These are phyloP conservation scores for Gallinago jamesoni DNA, from an alignment of 2,113 vertebrate genomes.

Conservation along the genomic window DNA sequence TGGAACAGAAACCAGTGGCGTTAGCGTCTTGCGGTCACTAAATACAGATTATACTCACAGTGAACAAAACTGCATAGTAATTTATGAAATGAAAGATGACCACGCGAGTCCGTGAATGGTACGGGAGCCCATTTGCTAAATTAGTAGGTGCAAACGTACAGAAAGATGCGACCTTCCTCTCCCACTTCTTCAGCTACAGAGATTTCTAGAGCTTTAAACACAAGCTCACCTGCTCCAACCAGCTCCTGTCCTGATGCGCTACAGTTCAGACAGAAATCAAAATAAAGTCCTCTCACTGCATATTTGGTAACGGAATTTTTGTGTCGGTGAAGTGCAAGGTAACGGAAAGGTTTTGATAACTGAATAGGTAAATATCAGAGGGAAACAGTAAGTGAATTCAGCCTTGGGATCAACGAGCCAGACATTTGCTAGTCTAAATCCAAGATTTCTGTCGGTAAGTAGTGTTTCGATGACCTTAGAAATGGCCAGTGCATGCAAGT, in stretches of 20 bases:
- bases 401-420: not conserved
- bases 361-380: not conserved
- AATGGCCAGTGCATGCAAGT: not conserved
- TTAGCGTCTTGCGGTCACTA: slow-evolving; percentile 74
- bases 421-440: not conserved
- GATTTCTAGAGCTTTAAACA: not conserved
- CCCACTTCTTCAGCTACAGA: slow-evolving; percentile 11
- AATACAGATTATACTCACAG: slow-evolving; percentile 76
- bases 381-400: not conserved
- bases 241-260: not conserved
- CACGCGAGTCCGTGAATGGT: not conserved
- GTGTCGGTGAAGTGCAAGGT: slow-evolving; percentile 31
- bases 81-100: slow-evolving; percentile 75
- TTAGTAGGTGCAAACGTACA: slow-evolving; percentile 62
- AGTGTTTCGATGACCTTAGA: not conserved
- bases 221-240: not conserved
- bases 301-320: slow-evolving; percentile 21
- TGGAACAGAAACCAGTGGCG: slow-evolving; percentile 75
- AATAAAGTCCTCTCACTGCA: slow-evolving; percentile 47
- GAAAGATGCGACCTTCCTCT: slow-evolving; percentile 29
- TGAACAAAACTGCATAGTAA: slow-evolving; percentile 81
- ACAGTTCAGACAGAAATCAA: slow-evolving; percentile 4
- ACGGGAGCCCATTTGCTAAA: slow-evolving; percentile 55
- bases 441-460: slow-evolving; percentile 2
- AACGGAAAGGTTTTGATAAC: slow-evolving; percentile 13